These are phyloP conservation scores for Dasypolia templi DNA, from an alignment of 2,888 invertebrate genomes.

Conservation along the genomic window DNA sequence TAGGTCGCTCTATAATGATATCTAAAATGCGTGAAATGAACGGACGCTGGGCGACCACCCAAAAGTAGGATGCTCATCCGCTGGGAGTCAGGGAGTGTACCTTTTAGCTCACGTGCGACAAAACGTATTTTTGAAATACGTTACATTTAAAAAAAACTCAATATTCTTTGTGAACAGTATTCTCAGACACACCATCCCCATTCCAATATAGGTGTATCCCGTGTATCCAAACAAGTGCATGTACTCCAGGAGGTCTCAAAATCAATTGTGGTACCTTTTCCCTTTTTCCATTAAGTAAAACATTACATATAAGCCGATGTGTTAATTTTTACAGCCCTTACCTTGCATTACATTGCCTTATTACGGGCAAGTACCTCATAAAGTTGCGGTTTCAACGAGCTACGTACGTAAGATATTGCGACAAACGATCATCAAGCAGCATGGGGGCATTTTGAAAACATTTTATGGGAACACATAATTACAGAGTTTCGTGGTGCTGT, in stretches of 20 bases:
- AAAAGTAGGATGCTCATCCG: constrained; percentile 75
- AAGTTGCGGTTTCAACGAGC: constrained; percentile 67
- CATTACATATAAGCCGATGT: background rate
- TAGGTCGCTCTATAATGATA: constrained; percentile 67
- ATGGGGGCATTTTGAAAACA: constrained; percentile 66
- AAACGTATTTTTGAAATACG: background rate
- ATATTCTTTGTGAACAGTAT: background rate
- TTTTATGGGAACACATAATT: constrained; percentile 80
- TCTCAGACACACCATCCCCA: background rate
- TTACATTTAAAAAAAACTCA: background rate
- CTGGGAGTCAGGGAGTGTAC: constrained; percentile 36
- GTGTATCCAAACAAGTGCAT: background rate
- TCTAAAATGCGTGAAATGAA: constrained; percentile 87
- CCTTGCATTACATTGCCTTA: constrained; percentile 21
- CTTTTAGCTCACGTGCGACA: constrained; percentile 24
- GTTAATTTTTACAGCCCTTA: constrained; percentile 9
- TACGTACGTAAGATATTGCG: constrained; percentile 50
- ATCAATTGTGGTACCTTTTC: background rate
- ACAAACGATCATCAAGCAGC: constrained; percentile 57
- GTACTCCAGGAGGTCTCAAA: background rate
- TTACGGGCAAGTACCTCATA: constrained; percentile 56
- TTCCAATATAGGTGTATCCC: background rate
- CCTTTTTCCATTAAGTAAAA: background rate
- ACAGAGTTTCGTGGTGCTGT: constrained; percentile 70
- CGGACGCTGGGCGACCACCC: constrained; percentile 83